These are phyloP conservation scores for Agelastica alni DNA, from an alignment of 2,888 invertebrate species.

Conservation along the genomic window DNA sequence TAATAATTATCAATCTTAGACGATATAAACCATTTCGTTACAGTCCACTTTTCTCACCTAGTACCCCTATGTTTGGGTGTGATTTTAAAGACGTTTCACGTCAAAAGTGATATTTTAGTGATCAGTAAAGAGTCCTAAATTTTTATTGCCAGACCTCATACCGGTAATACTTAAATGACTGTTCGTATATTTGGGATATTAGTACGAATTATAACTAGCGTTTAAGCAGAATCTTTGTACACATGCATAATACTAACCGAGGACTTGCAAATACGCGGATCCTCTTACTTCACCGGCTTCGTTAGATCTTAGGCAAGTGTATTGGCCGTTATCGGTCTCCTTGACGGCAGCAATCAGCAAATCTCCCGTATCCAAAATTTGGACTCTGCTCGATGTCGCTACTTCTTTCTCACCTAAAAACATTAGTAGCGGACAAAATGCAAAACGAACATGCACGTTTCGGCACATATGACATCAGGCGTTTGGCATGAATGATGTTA, in stretches of 20 bases:
- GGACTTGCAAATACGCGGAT: constrained; percentile 79
- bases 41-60: no score
- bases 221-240: no score
- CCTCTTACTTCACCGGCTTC: constrained; percentile 86
- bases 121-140: no score
- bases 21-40: no score
- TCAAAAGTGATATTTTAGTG: no score
- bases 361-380: constrained; percentile 84
- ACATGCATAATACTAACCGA: constrained; percentile 74
- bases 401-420: constrained; percentile 64
- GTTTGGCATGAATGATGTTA: neutral
- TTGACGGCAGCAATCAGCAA: constrained; percentile 85
- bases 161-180: no score
- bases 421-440: constrained; percentile 34
- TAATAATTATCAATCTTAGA: no score
- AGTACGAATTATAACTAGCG: no score
- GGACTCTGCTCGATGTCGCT: constrained; percentile 75
- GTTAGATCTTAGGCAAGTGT: constrained; percentile 86
- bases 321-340: constrained; percentile 83
- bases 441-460: constrained; percentile 19
- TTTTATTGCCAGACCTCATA: no score
- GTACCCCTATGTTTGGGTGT: no score
- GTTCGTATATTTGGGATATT: no score
- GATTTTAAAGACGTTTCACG: no score
- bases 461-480: constrained; percentile 6